Conservation (phyloP, 2,888 invertebrate genomes). For the Cheilosia variabilis region DNA sequence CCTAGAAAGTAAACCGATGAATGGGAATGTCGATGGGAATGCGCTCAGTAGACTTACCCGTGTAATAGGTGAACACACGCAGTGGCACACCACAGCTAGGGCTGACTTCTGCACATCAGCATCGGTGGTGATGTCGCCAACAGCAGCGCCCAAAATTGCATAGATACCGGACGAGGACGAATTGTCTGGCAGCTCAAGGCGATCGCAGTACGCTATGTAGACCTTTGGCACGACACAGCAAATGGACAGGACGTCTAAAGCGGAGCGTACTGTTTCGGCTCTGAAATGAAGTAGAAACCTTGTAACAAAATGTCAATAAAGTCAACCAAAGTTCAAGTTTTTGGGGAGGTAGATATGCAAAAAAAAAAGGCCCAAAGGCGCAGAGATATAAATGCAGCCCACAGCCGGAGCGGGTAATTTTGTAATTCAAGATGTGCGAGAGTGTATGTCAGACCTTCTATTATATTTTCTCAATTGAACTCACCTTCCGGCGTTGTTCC, state of each 20-base stretch:
- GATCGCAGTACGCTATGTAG: slow-evolving; percentile 89
- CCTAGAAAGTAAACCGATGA: slow-evolving; percentile 72
- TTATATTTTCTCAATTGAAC: neutral
- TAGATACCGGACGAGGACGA: slow-evolving; percentile 91
- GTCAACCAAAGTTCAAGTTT: neutral
- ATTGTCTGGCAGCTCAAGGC: slow-evolving; percentile 91
- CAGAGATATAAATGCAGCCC: too few species aligned
- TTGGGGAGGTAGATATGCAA: neutral
- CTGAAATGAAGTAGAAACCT: slow-evolving; percentile 83
- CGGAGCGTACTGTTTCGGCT: slow-evolving; percentile 92
- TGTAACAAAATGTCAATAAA: neutral
- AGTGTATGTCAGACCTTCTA: too few species aligned
- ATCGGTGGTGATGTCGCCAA: slow-evolving; percentile 95
- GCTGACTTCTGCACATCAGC: slow-evolving; percentile 97
- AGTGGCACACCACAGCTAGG: slow-evolving; percentile 94
- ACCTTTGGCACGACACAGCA: slow-evolving; percentile 95
- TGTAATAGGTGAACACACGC: slow-evolving; percentile 95
- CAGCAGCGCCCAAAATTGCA: slow-evolving; percentile 93
- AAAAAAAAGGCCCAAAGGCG: neutral
- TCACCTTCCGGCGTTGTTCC: slow-evolving; percentile 90
- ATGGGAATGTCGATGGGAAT: neutral
- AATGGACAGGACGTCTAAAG: slow-evolving; percentile 94
- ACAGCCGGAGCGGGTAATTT: too few species aligned
- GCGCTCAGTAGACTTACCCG: slow-evolving; percentile 85
- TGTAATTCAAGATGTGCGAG: too few species aligned